These are phyloP conservation scores for Meiosimyza platycephala DNA, from an alignment of 2,888 invertebrate genomes.

Conservation along the genomic window DNA sequence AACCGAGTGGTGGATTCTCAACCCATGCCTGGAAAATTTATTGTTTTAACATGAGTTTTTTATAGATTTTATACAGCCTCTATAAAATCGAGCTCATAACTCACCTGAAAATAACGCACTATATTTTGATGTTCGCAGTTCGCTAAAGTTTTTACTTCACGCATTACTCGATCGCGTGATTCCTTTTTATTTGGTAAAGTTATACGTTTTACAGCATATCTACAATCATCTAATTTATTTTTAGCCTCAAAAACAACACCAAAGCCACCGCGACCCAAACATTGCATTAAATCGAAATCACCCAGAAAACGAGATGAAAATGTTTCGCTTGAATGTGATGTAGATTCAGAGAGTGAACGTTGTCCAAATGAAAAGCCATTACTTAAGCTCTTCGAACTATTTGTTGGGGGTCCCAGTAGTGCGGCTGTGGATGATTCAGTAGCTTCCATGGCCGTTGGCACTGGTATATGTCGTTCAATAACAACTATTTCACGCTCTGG, in stretches of 20 bases:
- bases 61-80: neutral
- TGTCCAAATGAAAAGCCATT: slow-evolving; percentile 31
- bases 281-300: slow-evolving; percentile 86
- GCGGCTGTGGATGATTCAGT: slow-evolving; percentile 61
- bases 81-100: slow-evolving; percentile 34
- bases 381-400: slow-evolving; percentile 39
- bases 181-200: slow-evolving; percentile 84
- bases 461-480: slow-evolving; percentile 65
- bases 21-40: slow-evolving; percentile 84
- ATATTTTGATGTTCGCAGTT: slow-evolving; percentile 95
- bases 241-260: slow-evolving; percentile 96
- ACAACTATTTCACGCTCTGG: slow-evolving; percentile 62
- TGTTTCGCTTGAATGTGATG: slow-evolving; percentile 50
- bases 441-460: slow-evolving; percentile 64
- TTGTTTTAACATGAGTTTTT: neutral
- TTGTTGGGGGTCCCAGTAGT: slow-evolving; percentile 53
- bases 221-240: slow-evolving; percentile 93
- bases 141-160: slow-evolving; percentile 95
- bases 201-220: slow-evolving; percentile 96
- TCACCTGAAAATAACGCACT: slow-evolving; percentile 79
- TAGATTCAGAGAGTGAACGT: slow-evolving; percentile 47
- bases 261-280: slow-evolving; percentile 92
- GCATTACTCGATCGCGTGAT: slow-evolving; percentile 87
- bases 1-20: slow-evolving; percentile 88
- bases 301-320: slow-evolving; percentile 77